phyloP scores from a whole-genome alignment of 2,797 vertebrate species.

The Chelmon rostratus region DNA sequence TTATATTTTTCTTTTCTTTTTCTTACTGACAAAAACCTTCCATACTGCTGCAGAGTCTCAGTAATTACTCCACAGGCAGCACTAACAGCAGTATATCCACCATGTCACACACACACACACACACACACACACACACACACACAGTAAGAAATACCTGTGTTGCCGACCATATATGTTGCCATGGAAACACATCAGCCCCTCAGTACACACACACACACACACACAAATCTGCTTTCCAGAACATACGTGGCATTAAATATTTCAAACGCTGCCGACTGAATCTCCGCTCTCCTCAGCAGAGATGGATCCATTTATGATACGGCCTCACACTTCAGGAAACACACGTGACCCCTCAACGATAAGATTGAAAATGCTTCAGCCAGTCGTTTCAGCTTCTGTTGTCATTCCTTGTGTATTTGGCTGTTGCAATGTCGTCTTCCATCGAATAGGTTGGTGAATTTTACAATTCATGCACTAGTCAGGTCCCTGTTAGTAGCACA shows the following conservation, averaged over 20 bases:
- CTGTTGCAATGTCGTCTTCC: neutral
- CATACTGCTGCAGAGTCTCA: neutral
- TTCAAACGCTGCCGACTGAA: slow-evolving; percentile 61
- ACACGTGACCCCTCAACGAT: slow-evolving; percentile 1
- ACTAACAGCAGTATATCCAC: slow-evolving; percentile 30
- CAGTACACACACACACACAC: slow-evolving; percentile 15
- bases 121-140: slow-evolving; percentile 38
- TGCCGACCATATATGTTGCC: slow-evolving; percentile 73
- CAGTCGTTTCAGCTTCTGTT: neutral
- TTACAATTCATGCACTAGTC: slow-evolving; percentile 14
- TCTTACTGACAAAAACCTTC: neutral
- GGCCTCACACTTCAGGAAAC: neutral
- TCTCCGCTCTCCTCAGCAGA: slow-evolving; percentile 18
- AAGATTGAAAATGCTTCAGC: slow-evolving; percentile 16
- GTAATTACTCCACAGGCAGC: slow-evolving; percentile 33
- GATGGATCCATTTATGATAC: slow-evolving; percentile 35
- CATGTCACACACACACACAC: slow-evolving; percentile 5
- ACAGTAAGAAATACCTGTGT: slow-evolving; percentile 46
- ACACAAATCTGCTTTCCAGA: slow-evolving; percentile 46
- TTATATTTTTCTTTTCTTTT: neutral
- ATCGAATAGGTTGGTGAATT: slow-evolving; percentile 9
- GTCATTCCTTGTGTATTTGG: neutral
- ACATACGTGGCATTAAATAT: slow-evolving; percentile 72
- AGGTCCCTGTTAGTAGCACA: neutral
- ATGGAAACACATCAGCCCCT: slow-evolving; percentile 81